Conservation (phyloP, 2,113 vertebrate genomes). For the Synodontis membranacea region DNA sequence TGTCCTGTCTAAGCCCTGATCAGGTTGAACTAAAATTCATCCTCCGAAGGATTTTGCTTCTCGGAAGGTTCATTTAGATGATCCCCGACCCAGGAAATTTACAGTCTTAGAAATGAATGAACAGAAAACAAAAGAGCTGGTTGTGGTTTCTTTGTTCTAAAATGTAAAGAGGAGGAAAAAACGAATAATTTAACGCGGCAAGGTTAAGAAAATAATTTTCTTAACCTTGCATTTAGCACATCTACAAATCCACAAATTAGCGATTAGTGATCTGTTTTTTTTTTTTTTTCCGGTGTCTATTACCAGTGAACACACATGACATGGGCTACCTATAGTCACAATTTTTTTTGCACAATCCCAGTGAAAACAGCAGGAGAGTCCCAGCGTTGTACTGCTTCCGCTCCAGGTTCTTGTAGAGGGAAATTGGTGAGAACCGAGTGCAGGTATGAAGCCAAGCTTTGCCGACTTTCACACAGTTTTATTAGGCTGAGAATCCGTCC, state of each 20-base stretch:
- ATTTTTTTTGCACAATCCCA: not conserved
- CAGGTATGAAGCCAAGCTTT: not conserved
- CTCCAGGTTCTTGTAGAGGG: not conserved
- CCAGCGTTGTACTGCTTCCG: not conserved
- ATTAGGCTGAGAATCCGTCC: constrained; percentile 64
- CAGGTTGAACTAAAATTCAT: not conserved
- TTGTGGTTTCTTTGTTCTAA: not conserved
- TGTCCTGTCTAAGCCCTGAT: not conserved
- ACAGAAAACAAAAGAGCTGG: not conserved
- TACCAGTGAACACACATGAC: not conserved
- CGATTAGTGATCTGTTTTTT: not conserved
- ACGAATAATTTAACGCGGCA: too few species aligned
- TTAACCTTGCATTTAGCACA: not conserved
- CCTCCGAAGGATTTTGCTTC: not conserved
- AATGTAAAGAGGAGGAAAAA: not conserved
- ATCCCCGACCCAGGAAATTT: not conserved
- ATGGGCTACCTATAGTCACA: not conserved
- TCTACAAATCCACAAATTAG: not conserved
- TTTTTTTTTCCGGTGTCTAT: too few species aligned
- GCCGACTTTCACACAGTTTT: constrained; percentile 55
- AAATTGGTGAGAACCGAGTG: not conserved
- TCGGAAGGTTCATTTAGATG: too few species aligned
- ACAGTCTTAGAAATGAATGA: not conserved
- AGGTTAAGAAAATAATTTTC: too few species aligned
- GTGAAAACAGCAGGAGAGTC: not conserved